Conservation (phyloP, 2,113 vertebrate genomes). For the Pao palembangensis region DNA sequence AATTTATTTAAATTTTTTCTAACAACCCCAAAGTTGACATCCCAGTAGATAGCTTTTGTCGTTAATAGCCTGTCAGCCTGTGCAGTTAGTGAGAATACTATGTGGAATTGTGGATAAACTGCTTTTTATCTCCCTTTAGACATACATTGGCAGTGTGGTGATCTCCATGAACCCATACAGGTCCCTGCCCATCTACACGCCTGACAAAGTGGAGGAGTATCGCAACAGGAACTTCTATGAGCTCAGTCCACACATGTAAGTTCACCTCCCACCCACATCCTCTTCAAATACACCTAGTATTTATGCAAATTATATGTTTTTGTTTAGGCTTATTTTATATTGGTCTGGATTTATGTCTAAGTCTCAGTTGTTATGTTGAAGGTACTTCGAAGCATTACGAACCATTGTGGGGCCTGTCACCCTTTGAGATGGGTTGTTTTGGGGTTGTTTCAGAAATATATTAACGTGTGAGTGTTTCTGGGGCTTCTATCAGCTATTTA, state of each 20-base stretch:
- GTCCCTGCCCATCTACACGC: constrained; percentile 88
- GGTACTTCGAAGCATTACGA: constrained; percentile 8
- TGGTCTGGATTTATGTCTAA: background rate
- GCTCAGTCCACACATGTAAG: constrained; percentile 98
- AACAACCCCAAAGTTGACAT: background rate
- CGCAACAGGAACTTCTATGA: constrained; percentile 99
- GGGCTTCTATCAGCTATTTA: constrained; percentile 33
- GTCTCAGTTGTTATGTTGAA: background rate
- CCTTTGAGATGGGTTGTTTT: background rate
- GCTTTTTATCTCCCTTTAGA: constrained; percentile 70
- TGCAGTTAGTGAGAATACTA: background rate
- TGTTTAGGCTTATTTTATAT: background rate
- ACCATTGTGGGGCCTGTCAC: constrained; percentile 32
- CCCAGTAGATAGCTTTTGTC: background rate
- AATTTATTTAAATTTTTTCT: too few species aligned
- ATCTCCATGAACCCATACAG: constrained; percentile 97
- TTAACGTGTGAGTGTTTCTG: constrained; percentile 22
- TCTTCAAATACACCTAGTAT: constrained; percentile 9
- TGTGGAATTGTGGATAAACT: background rate
- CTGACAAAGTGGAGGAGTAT: constrained; percentile 98
- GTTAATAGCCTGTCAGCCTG: background rate
- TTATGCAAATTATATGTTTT: background rate
- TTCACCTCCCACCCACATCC: constrained; percentile 34
- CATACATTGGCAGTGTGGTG: constrained; percentile 97
- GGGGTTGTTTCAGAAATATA: constrained; percentile 35